Evolutionary conservation across 2,113 vertebrate species (phyloP).

Genomic region (Hystrix brachyura): DNA sequence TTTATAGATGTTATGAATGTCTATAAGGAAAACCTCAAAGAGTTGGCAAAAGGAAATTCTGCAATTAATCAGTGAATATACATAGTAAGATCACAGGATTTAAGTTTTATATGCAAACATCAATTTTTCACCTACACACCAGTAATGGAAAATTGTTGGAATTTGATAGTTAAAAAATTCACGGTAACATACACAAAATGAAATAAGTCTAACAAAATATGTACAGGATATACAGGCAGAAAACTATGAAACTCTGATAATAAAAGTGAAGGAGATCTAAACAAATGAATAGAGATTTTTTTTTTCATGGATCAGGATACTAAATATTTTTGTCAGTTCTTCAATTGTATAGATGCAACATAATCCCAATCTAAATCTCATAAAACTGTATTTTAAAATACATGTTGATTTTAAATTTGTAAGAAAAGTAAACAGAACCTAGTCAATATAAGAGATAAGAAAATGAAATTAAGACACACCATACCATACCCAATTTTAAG

Average conservation of each 20-base stretch:
- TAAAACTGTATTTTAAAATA: background rate
- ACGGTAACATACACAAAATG: background rate
- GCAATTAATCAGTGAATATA: background rate
- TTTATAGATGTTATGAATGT: background rate
- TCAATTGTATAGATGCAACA: background rate
- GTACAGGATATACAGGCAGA: background rate
- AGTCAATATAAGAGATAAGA: background rate
- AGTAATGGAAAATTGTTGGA: background rate
- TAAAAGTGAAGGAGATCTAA: background rate
- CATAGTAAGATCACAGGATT: background rate
- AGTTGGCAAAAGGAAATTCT: background rate
- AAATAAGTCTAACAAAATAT: background rate
- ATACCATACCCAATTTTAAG: background rate
- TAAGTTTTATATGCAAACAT: background rate
- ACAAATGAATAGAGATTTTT: background rate
- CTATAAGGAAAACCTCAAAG: background rate
- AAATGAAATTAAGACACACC: background rate
- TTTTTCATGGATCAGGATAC: background rate
- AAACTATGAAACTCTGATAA: background rate
- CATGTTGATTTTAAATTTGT: background rate
- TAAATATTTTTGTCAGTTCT: background rate
- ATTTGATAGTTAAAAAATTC: background rate
- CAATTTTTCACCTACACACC: background rate
- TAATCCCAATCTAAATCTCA: background rate
- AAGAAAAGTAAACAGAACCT: background rate